These are phyloP conservation scores for Protomyctophum bolini DNA, from an alignment of 2,113 vertebrate species.

Conservation along the genomic window DNA sequence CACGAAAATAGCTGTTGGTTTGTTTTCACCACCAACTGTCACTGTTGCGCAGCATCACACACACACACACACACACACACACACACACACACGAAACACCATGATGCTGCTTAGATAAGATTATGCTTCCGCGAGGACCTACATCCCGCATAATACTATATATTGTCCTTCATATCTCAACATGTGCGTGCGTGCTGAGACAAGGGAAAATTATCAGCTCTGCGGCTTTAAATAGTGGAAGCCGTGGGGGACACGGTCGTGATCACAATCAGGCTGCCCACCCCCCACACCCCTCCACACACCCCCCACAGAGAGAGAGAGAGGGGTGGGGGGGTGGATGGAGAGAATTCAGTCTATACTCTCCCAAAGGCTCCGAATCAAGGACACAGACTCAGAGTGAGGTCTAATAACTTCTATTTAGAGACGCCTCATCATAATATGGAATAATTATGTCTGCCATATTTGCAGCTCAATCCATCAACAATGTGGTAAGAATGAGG, in stretches of 20 bases:
- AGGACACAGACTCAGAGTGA: slow-evolving; percentile 79
- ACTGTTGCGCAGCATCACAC: too few relatives aligned
- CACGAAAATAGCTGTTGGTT: too few relatives aligned
- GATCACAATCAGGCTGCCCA: slow-evolving; percentile 79
- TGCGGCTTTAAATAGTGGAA: slow-evolving; percentile 74
- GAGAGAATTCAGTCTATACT: slow-evolving; percentile 65
- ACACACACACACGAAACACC: slow-evolving; percentile 14
- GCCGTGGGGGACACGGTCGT: slow-evolving; percentile 61
- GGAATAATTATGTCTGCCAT: slow-evolving; percentile 76
- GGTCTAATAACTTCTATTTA: slow-evolving; percentile 81
- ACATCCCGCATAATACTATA: slow-evolving; percentile 29
- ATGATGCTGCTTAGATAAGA: neutral
- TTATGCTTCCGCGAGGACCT: slow-evolving; percentile 11
- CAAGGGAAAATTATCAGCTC: slow-evolving; percentile 66
- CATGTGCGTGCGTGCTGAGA: slow-evolving; percentile 43
- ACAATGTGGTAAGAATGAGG: slow-evolving; percentile 73
- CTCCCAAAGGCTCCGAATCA: slow-evolving; percentile 73
- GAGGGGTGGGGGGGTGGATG: slow-evolving; percentile 24
- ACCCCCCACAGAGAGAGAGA: neutral
- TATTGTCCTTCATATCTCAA: slow-evolving; percentile 50
- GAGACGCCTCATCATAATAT: slow-evolving; percentile 76
- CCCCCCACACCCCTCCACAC: slow-evolving; percentile 53
- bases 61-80: too few relatives aligned
- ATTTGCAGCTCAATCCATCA: slow-evolving; percentile 79
- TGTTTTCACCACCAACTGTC: too few relatives aligned